Percentiles rank a stretch among this genome's conserved stretches.
phyloP scores from a whole-genome alignment of 2,888 invertebrate genomes.

The Dryadula phaetusa region DNA sequence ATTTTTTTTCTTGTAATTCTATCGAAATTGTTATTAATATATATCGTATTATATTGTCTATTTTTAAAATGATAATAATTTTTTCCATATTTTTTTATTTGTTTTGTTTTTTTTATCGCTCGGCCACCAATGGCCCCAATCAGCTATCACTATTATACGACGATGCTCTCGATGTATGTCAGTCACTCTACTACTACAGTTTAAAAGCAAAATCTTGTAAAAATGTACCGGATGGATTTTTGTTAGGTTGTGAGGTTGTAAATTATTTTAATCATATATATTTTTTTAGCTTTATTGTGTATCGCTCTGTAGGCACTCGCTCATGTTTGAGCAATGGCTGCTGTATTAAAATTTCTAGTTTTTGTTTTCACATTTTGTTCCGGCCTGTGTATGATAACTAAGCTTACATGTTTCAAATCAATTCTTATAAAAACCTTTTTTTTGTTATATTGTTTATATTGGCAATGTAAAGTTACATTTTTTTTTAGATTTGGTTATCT shows the following conservation, averaged over 20 bases:
- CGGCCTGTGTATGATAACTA: constrained; percentile 64
- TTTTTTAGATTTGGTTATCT: constrained; percentile 50
- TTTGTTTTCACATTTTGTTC: constrained; percentile 51
- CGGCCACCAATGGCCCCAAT: not conserved
- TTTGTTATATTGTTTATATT: constrained; percentile 54
- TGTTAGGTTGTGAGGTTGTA: constrained; percentile 82
- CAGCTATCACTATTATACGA: constrained; percentile 22
- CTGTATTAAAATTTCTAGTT: constrained; percentile 73
- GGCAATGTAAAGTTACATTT: constrained; percentile 61
- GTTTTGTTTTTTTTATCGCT: not conserved
- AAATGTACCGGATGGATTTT: constrained; percentile 71
- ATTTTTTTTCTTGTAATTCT: constrained; percentile 24
- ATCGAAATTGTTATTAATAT: constrained; percentile 32
- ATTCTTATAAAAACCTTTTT: constrained; percentile 57
- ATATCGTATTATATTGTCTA: constrained; percentile 18
- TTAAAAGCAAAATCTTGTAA: constrained; percentile 63
- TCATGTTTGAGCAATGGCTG: constrained; percentile 57
- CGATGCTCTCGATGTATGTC: constrained; percentile 32
- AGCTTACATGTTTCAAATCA: constrained; percentile 62
- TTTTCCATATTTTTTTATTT: constrained; percentile 1
- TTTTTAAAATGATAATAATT: constrained; percentile 9
- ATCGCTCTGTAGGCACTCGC: constrained; percentile 52
- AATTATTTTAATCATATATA: constrained; percentile 81
- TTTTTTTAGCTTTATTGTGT: constrained; percentile 81
- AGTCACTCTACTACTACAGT: constrained; percentile 43